Percentiles rank a stretch among this genome's conserved stretches.
These are phyloP conservation scores for Synchiropus splendidus DNA, from an alignment of 2,113 vertebrate genomes.

Conservation along the genomic window DNA sequence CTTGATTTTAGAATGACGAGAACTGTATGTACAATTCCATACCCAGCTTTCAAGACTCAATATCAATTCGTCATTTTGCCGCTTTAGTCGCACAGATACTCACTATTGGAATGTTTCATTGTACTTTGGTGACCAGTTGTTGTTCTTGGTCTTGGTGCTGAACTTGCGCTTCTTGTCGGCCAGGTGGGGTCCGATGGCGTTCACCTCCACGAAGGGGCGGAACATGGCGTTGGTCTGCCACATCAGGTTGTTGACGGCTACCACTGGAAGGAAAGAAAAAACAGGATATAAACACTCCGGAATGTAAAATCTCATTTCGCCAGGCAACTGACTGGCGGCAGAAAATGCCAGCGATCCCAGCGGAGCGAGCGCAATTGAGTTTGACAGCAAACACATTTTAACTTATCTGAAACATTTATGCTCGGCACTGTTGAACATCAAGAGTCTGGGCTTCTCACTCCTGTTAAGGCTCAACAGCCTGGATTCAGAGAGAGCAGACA, in stretches of 20 bases:
- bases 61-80: too few species aligned
- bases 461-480: too few species aligned
- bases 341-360: slow-evolving; percentile 12
- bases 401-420: slow-evolving; percentile 9
- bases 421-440: background rate
- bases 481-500: background rate
- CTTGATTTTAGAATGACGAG: too few species aligned
- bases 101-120: slow-evolving; percentile 98
- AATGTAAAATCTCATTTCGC: background rate
- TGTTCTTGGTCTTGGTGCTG: slow-evolving; percentile 97
- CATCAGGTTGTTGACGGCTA: slow-evolving; percentile 82
- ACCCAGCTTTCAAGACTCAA: too few species aligned
- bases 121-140: slow-evolving; percentile 98
- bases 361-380: slow-evolving; percentile 1
- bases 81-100: too few species aligned
- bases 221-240: slow-evolving; percentile 97
- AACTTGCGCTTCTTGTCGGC: slow-evolving; percentile 93
- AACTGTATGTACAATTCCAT: too few species aligned
- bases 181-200: slow-evolving; percentile 82
- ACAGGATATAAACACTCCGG: too few species aligned
- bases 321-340: slow-evolving; percentile 4
- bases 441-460: too few species aligned
- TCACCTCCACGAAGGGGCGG: slow-evolving; percentile 94
- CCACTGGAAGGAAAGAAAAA: slow-evolving; percentile 61
- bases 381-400: slow-evolving; percentile 7